phyloP scores from a whole-genome alignment of 2,797 vertebrate genomes.

The Chaenodraco wilsoni region DNA sequence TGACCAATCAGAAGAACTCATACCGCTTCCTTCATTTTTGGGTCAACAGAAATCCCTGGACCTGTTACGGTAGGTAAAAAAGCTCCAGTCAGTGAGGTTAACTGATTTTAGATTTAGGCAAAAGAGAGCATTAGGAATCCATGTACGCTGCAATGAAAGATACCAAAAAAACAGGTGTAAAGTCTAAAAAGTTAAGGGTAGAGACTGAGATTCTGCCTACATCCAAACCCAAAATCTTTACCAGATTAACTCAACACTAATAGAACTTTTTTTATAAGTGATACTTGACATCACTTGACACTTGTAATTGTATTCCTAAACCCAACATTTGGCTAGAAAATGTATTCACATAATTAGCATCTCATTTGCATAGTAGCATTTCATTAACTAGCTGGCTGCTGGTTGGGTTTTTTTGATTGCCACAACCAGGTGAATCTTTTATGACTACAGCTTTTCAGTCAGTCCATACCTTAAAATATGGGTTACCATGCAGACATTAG shows the following conservation, averaged over 20 bases:
- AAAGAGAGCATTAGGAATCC: not conserved
- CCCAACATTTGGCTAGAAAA: not conserved
- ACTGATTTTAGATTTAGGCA: not conserved
- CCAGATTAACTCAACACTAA: not conserved
- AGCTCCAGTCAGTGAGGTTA: not conserved
- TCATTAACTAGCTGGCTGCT: not conserved
- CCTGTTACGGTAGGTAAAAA: not conserved
- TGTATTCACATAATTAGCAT: slow-evolving; percentile 8
- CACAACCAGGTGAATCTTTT: too few species aligned
- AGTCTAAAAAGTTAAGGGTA: not conserved
- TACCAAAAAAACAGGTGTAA: not conserved
- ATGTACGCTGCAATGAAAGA: not conserved
- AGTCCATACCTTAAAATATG: not conserved
- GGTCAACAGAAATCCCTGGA: not conserved
- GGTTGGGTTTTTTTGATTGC: not conserved
- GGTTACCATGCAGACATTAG: not conserved
- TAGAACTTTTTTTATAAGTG: not conserved
- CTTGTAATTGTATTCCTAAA: not conserved
- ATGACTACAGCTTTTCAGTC: not conserved
- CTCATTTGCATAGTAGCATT: not conserved
- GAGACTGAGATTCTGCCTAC: not conserved
- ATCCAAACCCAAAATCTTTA: not conserved
- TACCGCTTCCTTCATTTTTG: not conserved
- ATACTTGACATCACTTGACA: not conserved
- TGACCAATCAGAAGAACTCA: not conserved